These are phyloP conservation scores for Psix sp. DNA, from an alignment of 1,140 invertebrate species.

Conservation along the genomic window DNA sequence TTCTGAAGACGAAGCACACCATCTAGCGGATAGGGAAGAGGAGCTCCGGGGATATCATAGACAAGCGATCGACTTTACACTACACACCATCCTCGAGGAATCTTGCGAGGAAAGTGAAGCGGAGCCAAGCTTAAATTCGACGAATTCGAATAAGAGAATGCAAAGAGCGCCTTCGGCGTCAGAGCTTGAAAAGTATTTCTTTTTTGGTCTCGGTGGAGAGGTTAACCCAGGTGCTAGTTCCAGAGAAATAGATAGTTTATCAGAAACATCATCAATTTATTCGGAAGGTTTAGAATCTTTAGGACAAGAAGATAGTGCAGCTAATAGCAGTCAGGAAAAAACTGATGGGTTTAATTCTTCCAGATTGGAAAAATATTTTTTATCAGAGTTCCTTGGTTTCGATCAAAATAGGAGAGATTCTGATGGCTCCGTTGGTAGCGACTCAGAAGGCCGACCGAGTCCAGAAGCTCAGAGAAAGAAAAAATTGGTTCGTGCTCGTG, in stretches of 20 bases:
- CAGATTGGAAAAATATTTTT: constrained; percentile 92
- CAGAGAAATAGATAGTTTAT: constrained; percentile 83
- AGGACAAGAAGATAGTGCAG: constrained; percentile 74
- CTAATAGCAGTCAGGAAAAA: constrained; percentile 76
- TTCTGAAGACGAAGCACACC: constrained; percentile 78
- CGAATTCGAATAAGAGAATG: constrained; percentile 76
- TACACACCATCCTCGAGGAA: constrained; percentile 96
- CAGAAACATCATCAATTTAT: constrained; percentile 91
- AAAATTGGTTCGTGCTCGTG: constrained; percentile 85
- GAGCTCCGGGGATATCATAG: constrained; percentile 88
- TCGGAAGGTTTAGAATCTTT: constrained; percentile 87
- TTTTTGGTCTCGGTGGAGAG: constrained; percentile 89
- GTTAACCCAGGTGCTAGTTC: constrained; percentile 76
- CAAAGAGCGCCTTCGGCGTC: constrained; percentile 84
- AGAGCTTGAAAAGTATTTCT: constrained; percentile 94
- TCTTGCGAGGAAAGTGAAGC: constrained; percentile 93
- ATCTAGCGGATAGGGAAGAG: constrained; percentile 83
- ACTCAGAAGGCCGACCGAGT: constrained; percentile 90
- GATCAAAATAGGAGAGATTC: constrained; percentile 84
- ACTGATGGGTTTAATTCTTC: constrained; percentile 87
- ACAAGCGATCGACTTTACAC: constrained; percentile 89
- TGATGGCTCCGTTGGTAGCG: constrained; percentile 89
- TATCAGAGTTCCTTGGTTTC: constrained; percentile 90
- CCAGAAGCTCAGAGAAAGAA: constrained; percentile 88
- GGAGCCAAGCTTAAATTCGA: constrained; percentile 77